Evolutionary conservation across 1,140 invertebrate species (phyloP), one percentile per base, ranked within the genome.

Genomic region (Hyphantria cunea): DNA sequence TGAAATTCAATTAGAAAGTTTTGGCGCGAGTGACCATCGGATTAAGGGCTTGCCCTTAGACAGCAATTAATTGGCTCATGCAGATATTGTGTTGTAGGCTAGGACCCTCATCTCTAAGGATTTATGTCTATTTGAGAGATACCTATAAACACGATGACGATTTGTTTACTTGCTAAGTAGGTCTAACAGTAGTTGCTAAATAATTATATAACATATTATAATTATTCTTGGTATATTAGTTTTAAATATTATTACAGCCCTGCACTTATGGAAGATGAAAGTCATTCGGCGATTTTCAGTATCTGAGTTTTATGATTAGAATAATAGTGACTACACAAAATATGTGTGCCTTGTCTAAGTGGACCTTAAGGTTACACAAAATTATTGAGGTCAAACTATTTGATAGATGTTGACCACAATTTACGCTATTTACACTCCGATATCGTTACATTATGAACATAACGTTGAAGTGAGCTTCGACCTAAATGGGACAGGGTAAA

Each of bases 1-100:
- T 74, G 74, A 84, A 87, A 89, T 90, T 88, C 84, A 90, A 88
- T 89, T 90, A 90, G 75, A 89, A 90, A 84, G 87, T 90, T 86
- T 74, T 79, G 78, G 85, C 80, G 78, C 84, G 80, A 87, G 80
- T 90, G 84, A 90, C 87, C 87, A 88, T 89, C 87, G 87, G 86
- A 90, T 89, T 90, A 88, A 81, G 75, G 84, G 77, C 66, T 66
- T 72, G 74, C 74, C 78, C 82, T 74, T 74, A 81, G 80, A 89
- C 87, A 75, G 76, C 84, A 87, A 87, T 90, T 90, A 89, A 89
- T 89, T 90, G 86, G 87, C 78, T 84, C 80, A 85, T 85, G 82
- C 78, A 86, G 82, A 87, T 86, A 87, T 86, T 87, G 78, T 79
- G 78, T 79, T 82, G 78, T 77, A 73, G 66, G 74, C 52, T 74